Base-by-base conservation (phyloP, 2,797 vertebrate genomes). In the Scarus forsteni region DNA sequence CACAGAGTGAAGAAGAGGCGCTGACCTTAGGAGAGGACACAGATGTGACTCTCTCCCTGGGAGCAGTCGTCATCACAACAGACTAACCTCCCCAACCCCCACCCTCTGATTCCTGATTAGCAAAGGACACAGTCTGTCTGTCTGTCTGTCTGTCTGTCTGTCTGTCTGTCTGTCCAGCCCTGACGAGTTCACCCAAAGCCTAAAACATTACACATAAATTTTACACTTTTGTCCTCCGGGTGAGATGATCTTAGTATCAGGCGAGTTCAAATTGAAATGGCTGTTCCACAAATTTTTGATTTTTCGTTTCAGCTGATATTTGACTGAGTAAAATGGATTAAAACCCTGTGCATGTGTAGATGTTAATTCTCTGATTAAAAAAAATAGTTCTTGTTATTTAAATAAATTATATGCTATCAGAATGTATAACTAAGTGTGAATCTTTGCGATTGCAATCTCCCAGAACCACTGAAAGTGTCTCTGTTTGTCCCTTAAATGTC, bases 21-120 rank as follows among this genome's bases (percentile, higher is more conserved):
- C 65, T 85, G 85, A 89, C 88, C 76, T 85, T 48, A 60, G 69
- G 73, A 85, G 84, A 89, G 83, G 84, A 83, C 84, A 79, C 79
- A 81, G 81, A 87, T 80, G 84, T 67, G 83, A 74, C 77, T 84
- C 52, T 56, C 27, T 86, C 62, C 66, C 77, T 71, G 69, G 59
- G 53, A 88, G 79, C 83, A 54, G 70, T 51, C 65, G 36, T 79
- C 81, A 85, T 81, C 69, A 64, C 54, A 80, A 57, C 60, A 55
- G 69, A 34, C 52, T 48, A 8, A 50, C 53, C 58, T 67, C 63
- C 72, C 71, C 50, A 58, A 42, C 48, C 70, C 49, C 51, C 6
- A 1, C 49, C 59, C 55, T 14, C 65, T 60, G 61, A 39, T 60
- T 67, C 16, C 70, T 66, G 77, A 76, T 66, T 42, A 82, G 60